phyloP scores from a whole-genome alignment of 2,797 vertebrate species.

The Octomys mimax region DNA sequence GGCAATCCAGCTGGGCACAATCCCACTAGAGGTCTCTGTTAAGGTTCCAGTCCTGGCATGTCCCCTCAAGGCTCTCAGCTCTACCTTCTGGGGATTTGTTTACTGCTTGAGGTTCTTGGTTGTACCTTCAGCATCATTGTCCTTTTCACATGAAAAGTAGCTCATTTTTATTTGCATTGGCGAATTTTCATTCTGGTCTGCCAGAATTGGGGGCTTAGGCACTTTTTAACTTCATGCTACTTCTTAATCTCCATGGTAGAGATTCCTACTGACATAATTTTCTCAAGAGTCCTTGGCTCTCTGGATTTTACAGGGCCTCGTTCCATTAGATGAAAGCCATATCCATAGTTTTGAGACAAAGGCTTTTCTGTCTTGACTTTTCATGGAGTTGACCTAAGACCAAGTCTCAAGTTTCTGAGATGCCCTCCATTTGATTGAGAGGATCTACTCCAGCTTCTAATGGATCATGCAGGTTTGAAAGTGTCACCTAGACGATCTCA shows the following conservation, averaged over 20 bases:
- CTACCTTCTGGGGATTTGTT: neutral
- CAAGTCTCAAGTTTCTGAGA: neutral
- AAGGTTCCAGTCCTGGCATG: neutral
- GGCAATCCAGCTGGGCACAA: neutral
- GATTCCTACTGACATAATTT: constrained; percentile 1
- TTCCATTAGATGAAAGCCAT: constrained; percentile 23
- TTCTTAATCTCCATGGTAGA: neutral
- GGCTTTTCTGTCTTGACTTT: neutral
- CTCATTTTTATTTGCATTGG: neutral
- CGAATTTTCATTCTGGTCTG: neutral
- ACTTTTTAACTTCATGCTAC: neutral
- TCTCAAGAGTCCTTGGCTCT: neutral
- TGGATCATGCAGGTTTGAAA: neutral
- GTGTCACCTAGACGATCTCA: neutral
- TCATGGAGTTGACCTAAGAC: neutral
- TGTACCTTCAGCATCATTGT: neutral
- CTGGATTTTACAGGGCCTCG: neutral
- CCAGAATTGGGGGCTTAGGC: neutral
- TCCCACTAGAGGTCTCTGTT: neutral
- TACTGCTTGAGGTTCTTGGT: neutral
- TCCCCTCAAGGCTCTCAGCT: neutral
- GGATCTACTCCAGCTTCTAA: neutral
- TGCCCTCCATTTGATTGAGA: constrained; percentile 24
- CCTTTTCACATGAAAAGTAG: neutral
- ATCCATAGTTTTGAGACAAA: constrained; percentile 23